Evolutionary conservation across 2,113 vertebrate genomes (phyloP).

Genomic region (Macroglossus sobrinus): DNA sequence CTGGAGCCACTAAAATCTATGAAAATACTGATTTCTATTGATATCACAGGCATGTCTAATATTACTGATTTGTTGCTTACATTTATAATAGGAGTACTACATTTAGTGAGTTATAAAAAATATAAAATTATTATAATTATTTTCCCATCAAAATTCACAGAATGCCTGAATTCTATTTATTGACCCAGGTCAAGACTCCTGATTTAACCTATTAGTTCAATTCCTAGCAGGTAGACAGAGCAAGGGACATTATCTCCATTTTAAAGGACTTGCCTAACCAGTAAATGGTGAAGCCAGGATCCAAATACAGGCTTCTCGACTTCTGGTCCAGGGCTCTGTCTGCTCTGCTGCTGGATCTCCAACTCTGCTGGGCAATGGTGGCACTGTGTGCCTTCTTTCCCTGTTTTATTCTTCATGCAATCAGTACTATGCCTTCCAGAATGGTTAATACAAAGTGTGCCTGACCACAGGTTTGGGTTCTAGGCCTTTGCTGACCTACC

Average conservation of each 20-base stretch:
- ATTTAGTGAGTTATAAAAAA: conserved; percentile 7
- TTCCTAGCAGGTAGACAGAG: not conserved
- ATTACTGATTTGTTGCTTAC: not conserved
- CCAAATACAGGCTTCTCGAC: not conserved
- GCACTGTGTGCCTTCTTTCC: not conserved
- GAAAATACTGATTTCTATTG: not conserved
- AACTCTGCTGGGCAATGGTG: not conserved
- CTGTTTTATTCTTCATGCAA: not conserved
- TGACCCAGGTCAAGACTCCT: not conserved
- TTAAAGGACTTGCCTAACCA: not conserved
- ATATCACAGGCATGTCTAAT: not conserved
- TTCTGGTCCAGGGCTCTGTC: not conserved
- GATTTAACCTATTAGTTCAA: not conserved
- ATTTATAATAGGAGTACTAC: not conserved
- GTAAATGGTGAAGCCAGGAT: not conserved
- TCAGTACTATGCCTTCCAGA: not conserved
- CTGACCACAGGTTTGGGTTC: not conserved
- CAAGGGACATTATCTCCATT: too few species aligned
- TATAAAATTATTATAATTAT: not conserved
- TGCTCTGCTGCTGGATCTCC: not conserved
- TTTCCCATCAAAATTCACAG: not conserved
- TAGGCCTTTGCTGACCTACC: conserved; percentile 81
- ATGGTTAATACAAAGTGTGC: not conserved
- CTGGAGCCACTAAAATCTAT: not conserved
- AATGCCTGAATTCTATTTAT: not conserved